Evolutionary conservation across 1,140 invertebrate species (phyloP).

Genomic region (Brachionus manjavacas): DNA sequence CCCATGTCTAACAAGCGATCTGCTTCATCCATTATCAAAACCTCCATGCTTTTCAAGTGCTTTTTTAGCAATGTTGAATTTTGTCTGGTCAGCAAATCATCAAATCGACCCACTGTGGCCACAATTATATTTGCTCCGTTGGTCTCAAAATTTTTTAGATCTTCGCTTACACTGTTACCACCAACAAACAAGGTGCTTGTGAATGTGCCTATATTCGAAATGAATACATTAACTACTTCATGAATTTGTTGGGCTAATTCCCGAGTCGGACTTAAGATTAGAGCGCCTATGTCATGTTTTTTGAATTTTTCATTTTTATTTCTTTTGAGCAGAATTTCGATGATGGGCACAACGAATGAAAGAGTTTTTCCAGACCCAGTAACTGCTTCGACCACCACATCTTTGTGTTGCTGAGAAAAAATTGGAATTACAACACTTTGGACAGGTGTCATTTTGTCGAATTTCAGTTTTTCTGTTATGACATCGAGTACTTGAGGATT

Average conservation of each 20-base stretch:
- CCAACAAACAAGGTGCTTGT: constrained; percentile 69
- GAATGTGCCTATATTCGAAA: constrained; percentile 58
- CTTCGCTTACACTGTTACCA: constrained; percentile 67
- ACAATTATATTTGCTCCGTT: constrained; percentile 79
- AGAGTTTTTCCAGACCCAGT: constrained; percentile 95
- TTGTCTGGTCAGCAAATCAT: constrained; percentile 71
- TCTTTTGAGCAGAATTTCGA: constrained; percentile 74
- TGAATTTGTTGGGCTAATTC: constrained; percentile 84
- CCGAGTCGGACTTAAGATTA: constrained; percentile 86
- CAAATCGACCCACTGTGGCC: constrained; percentile 83
- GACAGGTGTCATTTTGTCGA: constrained; percentile 41
- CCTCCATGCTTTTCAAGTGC: constrained; percentile 74
- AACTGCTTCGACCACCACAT: constrained; percentile 91
- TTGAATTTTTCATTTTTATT: constrained; percentile 64
- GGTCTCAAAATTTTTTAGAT: constrained; percentile 66
- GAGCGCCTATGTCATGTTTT: constrained; percentile 63
- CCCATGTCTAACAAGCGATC: constrained; percentile 87
- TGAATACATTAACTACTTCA: constrained; percentile 67
- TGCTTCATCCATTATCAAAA: constrained; percentile 92
- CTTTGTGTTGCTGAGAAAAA: constrained; percentile 70
- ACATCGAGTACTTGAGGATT: background rate
- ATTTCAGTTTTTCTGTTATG: background rate
- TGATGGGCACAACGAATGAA: constrained; percentile 81
- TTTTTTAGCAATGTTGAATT: constrained; percentile 63
- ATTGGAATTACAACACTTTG: constrained; percentile 44